A percentile compares a stretch with the other conserved stretches of the same genome.
Conservation (phyloP, 2,113 vertebrate species). For the Oreocharis arfaki region DNA sequence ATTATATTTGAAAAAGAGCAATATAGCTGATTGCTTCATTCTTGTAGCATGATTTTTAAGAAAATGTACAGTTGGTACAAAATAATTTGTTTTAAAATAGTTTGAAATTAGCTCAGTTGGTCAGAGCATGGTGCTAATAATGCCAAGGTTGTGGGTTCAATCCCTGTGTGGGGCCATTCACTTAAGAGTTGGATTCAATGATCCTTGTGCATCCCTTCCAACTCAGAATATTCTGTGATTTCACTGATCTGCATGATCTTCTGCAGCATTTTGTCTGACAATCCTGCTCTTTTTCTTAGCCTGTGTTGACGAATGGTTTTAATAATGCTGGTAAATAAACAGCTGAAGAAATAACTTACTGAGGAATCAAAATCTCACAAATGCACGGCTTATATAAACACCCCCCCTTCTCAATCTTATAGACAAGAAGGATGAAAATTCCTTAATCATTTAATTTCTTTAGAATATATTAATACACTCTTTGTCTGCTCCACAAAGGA, state of each 20-base stretch:
- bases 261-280: neutral
- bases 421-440: neutral
- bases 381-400: neutral
- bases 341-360: neutral
- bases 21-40: neutral
- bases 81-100: neutral
- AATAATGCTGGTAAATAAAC: neutral
- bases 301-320: neutral
- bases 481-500: neutral
- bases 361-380: neutral
- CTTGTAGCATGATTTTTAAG: neutral
- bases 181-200: neutral
- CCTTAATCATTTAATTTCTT: neutral
- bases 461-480: neutral
- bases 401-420: neutral
- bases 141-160: neutral
- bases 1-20: neutral
- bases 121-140: neutral
- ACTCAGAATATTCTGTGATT: neutral
- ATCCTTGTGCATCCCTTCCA: neutral
- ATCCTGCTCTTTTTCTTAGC: neutral
- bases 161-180: neutral
- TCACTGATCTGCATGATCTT: neutral
- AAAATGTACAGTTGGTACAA: neutral
- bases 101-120: neutral